These are phyloP conservation scores for Lophura nycthemera DNA, from an alignment of 2,113 vertebrate genomes.

Conservation along the genomic window DNA sequence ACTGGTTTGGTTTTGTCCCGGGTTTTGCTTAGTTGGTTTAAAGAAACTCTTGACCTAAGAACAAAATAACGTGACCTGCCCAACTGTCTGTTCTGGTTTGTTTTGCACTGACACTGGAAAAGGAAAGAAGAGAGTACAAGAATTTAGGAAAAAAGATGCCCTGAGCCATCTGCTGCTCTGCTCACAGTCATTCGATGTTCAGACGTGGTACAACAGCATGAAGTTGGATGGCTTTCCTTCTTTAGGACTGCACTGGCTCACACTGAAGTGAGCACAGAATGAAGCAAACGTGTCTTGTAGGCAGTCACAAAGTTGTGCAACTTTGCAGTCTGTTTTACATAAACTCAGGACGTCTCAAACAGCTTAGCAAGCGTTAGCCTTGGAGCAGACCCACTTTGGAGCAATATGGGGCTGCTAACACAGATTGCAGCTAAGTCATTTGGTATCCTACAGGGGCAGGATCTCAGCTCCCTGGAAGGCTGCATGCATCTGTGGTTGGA, in stretches of 20 bases:
- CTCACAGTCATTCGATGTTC: fast-evolving
- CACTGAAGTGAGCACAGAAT: background rate
- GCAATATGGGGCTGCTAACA: background rate
- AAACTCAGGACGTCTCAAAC: background rate
- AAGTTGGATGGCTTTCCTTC: background rate
- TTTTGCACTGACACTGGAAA: background rate
- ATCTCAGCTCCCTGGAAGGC: background rate
- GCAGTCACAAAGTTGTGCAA: background rate
- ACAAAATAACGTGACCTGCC: background rate
- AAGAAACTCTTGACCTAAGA: background rate
- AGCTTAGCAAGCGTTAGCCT: background rate
- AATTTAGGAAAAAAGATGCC: background rate
- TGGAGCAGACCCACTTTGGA: background rate
- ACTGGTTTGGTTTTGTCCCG: background rate
- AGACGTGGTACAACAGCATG: background rate
- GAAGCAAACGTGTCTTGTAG: background rate
- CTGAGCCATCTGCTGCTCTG: background rate
- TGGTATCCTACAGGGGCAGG: background rate
- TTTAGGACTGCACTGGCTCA: background rate
- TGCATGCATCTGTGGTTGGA: background rate
- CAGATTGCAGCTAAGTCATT: background rate
- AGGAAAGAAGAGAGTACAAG: background rate
- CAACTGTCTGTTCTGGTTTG: background rate
- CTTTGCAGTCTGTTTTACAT: background rate
- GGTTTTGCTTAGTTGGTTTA: background rate